Base-by-base conservation (phyloP, 35 echinoderm and acorn worm species). In the Diadema setosum region DNA sequence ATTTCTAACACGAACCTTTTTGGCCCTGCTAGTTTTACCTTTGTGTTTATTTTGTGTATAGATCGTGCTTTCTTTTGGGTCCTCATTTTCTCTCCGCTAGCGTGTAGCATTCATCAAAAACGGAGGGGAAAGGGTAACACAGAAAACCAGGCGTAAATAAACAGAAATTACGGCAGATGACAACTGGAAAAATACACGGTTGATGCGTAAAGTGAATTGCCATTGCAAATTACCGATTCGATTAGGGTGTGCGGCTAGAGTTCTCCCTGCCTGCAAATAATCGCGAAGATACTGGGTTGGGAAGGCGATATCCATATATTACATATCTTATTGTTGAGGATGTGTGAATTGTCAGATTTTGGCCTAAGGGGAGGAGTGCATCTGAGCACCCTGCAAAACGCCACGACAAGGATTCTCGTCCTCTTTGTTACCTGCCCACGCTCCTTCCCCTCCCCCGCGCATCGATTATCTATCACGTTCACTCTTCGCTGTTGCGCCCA, bases 331-430 rank as follows among this genome's bases (percentile, higher is more conserved):
- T 44, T 24, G 67, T 37, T 18, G 40, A 43, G 44, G 63, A 78
- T 78, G 73, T 78, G 73, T 78, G 73, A 78, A 78, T 78, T 78
- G 73, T 78, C 73, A 78, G 73, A 78, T 78, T 78, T 78, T 78
- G 18, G 73, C 73, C 73, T 9, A 41, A 78, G 73, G 63, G 63
- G 63, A 33, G 63, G 27, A 67, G n/a, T 67, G 63, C 30, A 67
- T 26, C 37, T 67, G 63, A 67, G 21, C 58, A 63, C 18, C 27
- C n/a, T 6, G 29, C 40, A 31, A 39, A 75, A 35, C 73, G 5
- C 34, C 40, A 44, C 8, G 37, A 78, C 73, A 43, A 78, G 73
- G 35, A 78, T 78, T 78, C n/a, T 16, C 40, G 39, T 78, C 73
- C 11, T 78, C 73, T 44, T 78, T 43, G 73, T 44, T 78, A 78